A percentile compares a stretch with the other conserved stretches of the same genome.
phyloP scores from a whole-genome alignment of 2,797 vertebrate genomes.

The Poliocrania exsul region DNA sequence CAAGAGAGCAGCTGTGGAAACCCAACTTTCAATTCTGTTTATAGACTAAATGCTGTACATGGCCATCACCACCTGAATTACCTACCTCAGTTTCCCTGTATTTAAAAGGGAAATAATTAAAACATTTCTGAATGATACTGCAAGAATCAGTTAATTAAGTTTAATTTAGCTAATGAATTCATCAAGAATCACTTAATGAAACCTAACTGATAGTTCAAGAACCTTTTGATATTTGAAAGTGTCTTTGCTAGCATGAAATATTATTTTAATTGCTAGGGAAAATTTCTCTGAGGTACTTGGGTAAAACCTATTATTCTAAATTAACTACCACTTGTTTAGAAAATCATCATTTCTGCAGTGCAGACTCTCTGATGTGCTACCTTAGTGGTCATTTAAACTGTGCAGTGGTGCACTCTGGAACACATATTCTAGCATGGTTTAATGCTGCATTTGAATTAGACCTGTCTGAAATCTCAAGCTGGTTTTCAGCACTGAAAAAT shows the following conservation, averaged over 20 bases:
- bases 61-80: background rate
- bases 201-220: background rate
- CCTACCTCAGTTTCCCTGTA: background rate
- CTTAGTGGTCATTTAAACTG: background rate
- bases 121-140: background rate
- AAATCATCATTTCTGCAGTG: background rate
- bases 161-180: slow-evolving; percentile 3
- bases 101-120: background rate
- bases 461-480: background rate
- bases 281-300: background rate
- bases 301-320: background rate
- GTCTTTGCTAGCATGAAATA: background rate
- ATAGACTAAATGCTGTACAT: background rate
- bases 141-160: background rate
- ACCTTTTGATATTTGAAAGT: background rate
- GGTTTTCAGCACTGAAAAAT: background rate
- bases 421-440: background rate
- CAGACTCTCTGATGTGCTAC: background rate
- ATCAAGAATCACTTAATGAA: slow-evolving; percentile 1
- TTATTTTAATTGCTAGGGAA: background rate
- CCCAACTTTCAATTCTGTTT: background rate
- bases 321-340: background rate
- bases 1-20: background rate
- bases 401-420: background rate
- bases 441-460: background rate